A percentile compares a stretch with the other conserved stretches of the same genome.
These are phyloP conservation scores for Morinoia aosen DNA, from an alignment of 2,888 invertebrate genomes.

Conservation along the genomic window DNA sequence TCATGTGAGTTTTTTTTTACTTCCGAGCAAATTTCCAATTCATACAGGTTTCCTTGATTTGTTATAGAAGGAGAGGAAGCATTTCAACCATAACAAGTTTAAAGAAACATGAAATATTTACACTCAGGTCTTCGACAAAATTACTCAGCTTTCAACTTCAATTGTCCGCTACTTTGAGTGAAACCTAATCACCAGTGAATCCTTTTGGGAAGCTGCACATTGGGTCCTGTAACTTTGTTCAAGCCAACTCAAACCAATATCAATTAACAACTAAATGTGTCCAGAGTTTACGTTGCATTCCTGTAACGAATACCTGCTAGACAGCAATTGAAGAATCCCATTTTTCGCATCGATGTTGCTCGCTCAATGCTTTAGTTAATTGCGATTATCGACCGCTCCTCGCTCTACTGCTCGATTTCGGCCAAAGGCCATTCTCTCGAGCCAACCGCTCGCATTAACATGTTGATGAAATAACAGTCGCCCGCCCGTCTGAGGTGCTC, in stretches of 20 bases:
- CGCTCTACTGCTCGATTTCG: neutral
- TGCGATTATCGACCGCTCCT: neutral
- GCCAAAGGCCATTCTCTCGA: constrained; percentile 18
- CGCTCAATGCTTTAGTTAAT: neutral
- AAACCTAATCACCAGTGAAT: neutral
- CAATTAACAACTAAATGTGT: neutral
- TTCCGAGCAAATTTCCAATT: too few species aligned
- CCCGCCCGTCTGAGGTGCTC: neutral
- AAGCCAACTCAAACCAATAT: neutral
- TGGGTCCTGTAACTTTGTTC: neutral
- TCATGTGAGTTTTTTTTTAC: too few species aligned
- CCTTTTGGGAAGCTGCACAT: neutral
- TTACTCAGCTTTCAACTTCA: too few species aligned
- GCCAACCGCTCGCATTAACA: constrained; percentile 15
- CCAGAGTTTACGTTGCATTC: neutral
- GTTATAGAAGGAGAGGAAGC: too few species aligned
- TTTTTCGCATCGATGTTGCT: neutral
- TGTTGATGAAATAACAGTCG: constrained; percentile 19
- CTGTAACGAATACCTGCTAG: neutral
- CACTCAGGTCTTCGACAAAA: too few species aligned
- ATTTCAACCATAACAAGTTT: too few species aligned
- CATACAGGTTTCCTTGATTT: too few species aligned
- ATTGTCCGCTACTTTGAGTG: neutral
- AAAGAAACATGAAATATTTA: too few species aligned
- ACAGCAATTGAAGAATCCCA: neutral